Base-by-base conservation (phyloP, 2,797 vertebrate genomes). In the Urophycis tenuis region DNA sequence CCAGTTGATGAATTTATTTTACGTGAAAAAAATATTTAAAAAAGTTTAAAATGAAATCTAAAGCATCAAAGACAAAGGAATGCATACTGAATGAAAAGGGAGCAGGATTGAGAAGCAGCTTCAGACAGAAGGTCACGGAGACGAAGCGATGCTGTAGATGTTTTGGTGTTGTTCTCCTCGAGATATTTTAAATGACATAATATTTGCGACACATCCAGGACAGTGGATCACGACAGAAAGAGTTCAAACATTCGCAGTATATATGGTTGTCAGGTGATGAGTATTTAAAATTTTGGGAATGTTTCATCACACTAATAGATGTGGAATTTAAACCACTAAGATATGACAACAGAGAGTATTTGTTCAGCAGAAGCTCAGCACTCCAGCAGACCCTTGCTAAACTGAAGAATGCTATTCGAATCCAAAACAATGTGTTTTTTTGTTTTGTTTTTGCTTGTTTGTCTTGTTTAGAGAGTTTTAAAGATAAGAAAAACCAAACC, bases 191-290 rank as follows among this genome's bases (percentile, higher is more conserved):
- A 77, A 81, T 67, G 81, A 87, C 78, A 85, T 78, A 79, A 89
- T 91, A 84, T 90, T 91, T 91, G 89, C 89, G 79, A 90, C 87
- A 89, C 84, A 83, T 91, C 90, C 89, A 87, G 83, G 81, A 86
- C 87, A 85, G 87, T 85, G 88, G 87, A 88, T 87, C 82, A 78
- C 88, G 86, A 84, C 83, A 76, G 85, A 80, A 85, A 87, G 83
- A 91, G 83, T 90, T 67, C 12, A 29, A 88, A 86, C 85, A 86
- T 89, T 87, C 87, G 86, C 81, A 83, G 82, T 86, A 84, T 82
- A 70, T 60, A 81, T 78, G 81, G 82, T 88, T 78, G 74, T 73
- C 81, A 72, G 53, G 78, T 81, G 80, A 87, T 80, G 77, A 75
- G 78, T 73, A 80, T 80, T 30, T 78, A 41, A 72, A 53, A 30